Percentiles rank a stretch among this genome's conserved stretches.
phyloP scores from a whole-genome alignment of 2,797 vertebrate genomes.

The Dicrostonyx torquatus region DNA sequence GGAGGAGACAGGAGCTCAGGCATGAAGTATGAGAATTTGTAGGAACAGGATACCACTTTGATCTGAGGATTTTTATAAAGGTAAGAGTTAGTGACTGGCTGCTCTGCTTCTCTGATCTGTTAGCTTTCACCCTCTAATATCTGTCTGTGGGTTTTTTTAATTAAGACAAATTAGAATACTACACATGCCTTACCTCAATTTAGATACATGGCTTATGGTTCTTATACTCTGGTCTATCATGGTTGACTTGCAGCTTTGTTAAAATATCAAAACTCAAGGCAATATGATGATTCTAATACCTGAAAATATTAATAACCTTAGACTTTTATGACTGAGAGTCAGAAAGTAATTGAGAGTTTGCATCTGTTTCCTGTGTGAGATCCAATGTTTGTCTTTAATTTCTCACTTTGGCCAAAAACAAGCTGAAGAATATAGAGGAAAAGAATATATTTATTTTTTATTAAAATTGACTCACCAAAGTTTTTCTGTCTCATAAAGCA shows the following conservation, averaged over 20 bases:
- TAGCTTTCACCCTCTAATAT: too few relatives aligned
- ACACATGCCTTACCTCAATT: not conserved
- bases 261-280: not conserved
- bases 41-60: too few relatives aligned
- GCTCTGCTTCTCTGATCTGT: too few relatives aligned
- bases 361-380: not conserved
- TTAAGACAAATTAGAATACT: too few relatives aligned
- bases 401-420: not conserved
- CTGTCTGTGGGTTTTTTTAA: too few relatives aligned
- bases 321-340: not conserved
- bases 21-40: too few relatives aligned
- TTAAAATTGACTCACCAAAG: not conserved
- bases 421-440: slow-evolving; percentile 10
- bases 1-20: too few relatives aligned
- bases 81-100: too few relatives aligned
- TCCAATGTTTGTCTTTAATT: not conserved
- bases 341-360: not conserved
- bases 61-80: too few relatives aligned
- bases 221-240: slow-evolving; percentile 11
- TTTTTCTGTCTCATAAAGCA: not conserved
- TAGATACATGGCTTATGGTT: slow-evolving; percentile 6
- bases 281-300: not conserved
- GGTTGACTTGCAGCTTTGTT: slow-evolving; percentile 51
- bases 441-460: not conserved
- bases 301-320: slow-evolving; percentile 14